A percentile compares a stretch with the other conserved stretches of the same genome.
Conservation (phyloP, 30 jellyfish, hydroid and myxozoan species). For the Chironex yamaguchii region DNA sequence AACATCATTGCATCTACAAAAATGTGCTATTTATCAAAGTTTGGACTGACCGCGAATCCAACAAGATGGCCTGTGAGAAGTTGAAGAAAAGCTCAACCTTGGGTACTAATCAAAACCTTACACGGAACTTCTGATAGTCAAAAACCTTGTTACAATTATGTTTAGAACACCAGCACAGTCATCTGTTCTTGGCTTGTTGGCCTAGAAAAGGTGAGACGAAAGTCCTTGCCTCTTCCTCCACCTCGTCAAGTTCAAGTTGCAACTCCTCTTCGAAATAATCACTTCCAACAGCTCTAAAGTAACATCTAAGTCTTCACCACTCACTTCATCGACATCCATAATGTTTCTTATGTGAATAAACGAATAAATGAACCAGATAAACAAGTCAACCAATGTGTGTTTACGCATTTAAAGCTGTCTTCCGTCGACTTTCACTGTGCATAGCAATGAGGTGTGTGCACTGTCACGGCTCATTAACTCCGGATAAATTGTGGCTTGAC, state of each 20-base stretch:
- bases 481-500: background rate
- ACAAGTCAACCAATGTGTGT: too few species aligned
- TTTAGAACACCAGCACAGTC: too few species aligned
- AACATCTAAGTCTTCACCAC: constrained; percentile 9
- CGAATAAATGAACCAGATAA: background rate
- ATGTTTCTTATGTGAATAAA: background rate
- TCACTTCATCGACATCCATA: constrained; percentile 25
- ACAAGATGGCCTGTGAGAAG: too few species aligned
- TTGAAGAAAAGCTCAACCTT: too few species aligned
- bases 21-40: too few species aligned
- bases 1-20: too few species aligned
- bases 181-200: too few species aligned
- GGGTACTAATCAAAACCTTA: too few species aligned
- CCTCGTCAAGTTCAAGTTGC: constrained; percentile 4
- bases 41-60: too few species aligned
- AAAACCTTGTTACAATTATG: too few species aligned
- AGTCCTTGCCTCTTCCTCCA: constrained; percentile 26
- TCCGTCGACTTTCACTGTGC: background rate
- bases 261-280: constrained; percentile 12
- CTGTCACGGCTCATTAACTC: constrained; percentile 26
- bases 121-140: too few species aligned
- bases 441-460: background rate
- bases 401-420: background rate
- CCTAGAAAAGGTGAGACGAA: too few species aligned
- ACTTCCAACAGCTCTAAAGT: background rate